A percentile compares a stretch with the other conserved stretches of the same genome.
Conservation (phyloP, 1,140 invertebrate genomes). For the Choristoneura fumiferana region DNA sequence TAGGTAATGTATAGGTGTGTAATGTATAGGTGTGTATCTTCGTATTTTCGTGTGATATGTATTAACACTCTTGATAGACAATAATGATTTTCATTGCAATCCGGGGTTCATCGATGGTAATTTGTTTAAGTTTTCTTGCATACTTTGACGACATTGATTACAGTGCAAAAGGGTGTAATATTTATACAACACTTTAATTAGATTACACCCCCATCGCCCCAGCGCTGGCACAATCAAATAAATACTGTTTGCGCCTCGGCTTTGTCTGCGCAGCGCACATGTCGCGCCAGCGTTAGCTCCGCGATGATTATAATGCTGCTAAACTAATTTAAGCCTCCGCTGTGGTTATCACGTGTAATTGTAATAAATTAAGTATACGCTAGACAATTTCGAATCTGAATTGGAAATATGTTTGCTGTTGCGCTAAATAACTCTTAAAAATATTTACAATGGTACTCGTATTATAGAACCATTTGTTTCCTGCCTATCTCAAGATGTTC, state of each 20-base stretch:
- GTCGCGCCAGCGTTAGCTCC: not conserved
- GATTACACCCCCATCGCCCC: conserved; percentile 38
- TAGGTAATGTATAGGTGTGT: too few species aligned
- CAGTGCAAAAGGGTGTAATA: conserved; percentile 42
- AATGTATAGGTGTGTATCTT: too few species aligned
- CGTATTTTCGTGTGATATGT: too few species aligned
- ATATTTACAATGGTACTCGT: too few species aligned
- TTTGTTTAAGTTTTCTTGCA: not conserved
- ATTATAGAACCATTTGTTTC: too few species aligned
- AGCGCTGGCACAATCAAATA: conserved; percentile 20
- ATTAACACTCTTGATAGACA: too few species aligned
- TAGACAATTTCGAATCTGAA: too few species aligned
- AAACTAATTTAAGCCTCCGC: conserved; percentile 3
- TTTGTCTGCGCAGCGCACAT: conserved; percentile 12
- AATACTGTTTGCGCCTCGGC: conserved; percentile 6
- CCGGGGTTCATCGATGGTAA: too few species aligned
- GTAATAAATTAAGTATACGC: not conserved
- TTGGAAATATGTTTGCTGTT: too few species aligned
- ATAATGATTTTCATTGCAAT: too few species aligned
- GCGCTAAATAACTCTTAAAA: too few species aligned
- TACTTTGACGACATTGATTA: conserved; percentile 41
- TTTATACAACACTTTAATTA: conserved; percentile 55
- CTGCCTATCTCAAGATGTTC: too few species aligned
- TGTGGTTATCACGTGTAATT: conserved; percentile 9
- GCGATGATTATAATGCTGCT: conserved; percentile 1